Conservation (phyloP, 2,113 vertebrate species). For the Sporophila hypoxantha region DNA sequence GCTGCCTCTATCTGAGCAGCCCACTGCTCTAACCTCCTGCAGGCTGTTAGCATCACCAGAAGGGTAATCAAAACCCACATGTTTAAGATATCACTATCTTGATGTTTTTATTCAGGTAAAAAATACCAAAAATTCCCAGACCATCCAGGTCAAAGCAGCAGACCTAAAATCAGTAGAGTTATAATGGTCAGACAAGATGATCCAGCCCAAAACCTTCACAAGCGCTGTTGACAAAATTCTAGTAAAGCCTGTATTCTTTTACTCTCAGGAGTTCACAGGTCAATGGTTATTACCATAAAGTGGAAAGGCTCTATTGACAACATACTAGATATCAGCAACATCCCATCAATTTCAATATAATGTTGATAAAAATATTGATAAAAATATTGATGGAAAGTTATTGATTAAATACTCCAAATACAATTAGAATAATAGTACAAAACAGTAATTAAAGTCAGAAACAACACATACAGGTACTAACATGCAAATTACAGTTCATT, state of each 20-base stretch:
- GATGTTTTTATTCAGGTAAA: neutral
- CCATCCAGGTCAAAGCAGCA: neutral
- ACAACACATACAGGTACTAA: neutral
- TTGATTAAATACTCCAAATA: neutral
- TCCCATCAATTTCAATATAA: neutral
- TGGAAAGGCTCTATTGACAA: neutral
- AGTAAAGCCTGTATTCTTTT: neutral
- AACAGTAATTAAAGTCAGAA: neutral
- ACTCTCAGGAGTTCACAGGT: neutral
- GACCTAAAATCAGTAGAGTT: neutral
- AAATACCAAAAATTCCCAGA: neutral
- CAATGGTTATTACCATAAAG: neutral
- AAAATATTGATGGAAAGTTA: neutral
- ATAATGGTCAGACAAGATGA: neutral
- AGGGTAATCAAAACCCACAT: neutral
- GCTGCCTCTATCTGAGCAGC: neutral
- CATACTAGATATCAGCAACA: neutral
- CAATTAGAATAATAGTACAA: neutral
- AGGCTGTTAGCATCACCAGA: neutral
- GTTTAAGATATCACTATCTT: neutral
- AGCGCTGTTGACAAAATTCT: neutral
- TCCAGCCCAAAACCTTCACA: neutral
- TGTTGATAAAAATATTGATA: neutral
- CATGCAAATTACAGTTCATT: neutral
- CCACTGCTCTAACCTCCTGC: neutral